Base-by-base conservation (phyloP, 2,797 vertebrate species). In the Salarias fasciatus region DNA sequence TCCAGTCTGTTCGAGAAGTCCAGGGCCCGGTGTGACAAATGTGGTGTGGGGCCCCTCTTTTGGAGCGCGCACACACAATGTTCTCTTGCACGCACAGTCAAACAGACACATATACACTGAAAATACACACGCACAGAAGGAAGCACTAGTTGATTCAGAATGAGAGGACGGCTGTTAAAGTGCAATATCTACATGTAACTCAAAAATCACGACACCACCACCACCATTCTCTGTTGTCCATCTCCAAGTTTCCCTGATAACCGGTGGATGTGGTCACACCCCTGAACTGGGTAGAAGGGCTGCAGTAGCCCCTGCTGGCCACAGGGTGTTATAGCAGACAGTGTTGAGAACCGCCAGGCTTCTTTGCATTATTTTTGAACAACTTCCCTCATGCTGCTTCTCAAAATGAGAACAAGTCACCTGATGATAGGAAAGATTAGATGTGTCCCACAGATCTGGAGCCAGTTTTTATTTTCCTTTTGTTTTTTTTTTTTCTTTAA, bases 101-200 rank as follows among this genome's bases (percentile, higher is more conserved):
- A 69, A 66, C 63, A 24, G 5, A 46, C 62, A 70, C 54, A 47
- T 37, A 41, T 59, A 84, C 69, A 85, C 69, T 75, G 77, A 84
- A 79, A 76, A 80, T 43, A 77, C 82, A 76, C 68, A 82, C 77
- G 7, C 69, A 87, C 74, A 83, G 64, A 86, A 90, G 90, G 90
- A 93, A 93, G 91, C 91, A 90, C 91, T 89, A 87, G 83, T 89
- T 85, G 87, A 91, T 89, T 90, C 74, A 82, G 73, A 86, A 89
- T 78, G 83, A 89, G 75, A 90, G 76, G 80, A 88, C 71, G 40
- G 78, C 86, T 86, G 76, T 92, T 92, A 92, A 93, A 93, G 91
- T 93, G 91, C 91, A 91, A 86, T 90, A 91, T 91, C 84, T 90
- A 90, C 89, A 91, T 87, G 80, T 76, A 82, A 85, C 71, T 85